Conservation (phyloP, 2,797 vertebrate genomes). For the Karalla daura region DNA sequence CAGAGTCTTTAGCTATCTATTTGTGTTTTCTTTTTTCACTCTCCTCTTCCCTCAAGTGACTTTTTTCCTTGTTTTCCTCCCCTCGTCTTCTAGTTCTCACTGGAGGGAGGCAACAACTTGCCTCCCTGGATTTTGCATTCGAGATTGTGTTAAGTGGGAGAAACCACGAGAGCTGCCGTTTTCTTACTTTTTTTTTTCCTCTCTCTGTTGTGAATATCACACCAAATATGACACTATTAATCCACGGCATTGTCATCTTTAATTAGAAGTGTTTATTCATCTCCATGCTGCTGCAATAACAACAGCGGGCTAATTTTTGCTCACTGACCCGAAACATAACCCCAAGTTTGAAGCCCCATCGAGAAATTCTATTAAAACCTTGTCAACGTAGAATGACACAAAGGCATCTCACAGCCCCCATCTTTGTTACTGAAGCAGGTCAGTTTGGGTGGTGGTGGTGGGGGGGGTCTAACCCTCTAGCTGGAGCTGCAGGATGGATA, state of each 20-base stretch:
- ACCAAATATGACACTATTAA: constrained; percentile 10
- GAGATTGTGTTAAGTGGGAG: neutral
- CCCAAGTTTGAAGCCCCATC: constrained; percentile 13
- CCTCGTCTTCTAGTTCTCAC: constrained; percentile 8
- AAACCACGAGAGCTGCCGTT: neutral
- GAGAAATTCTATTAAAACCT: constrained; percentile 21
- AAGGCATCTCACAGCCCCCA: neutral
- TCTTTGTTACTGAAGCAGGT: neutral
- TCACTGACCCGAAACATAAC: constrained; percentile 35
- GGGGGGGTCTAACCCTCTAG: neutral
- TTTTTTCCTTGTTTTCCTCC: too few relatives aligned
- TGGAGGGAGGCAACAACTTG: too few relatives aligned
- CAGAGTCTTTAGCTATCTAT: too few relatives aligned
- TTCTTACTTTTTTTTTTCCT: too few relatives aligned
- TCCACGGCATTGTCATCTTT: constrained; percentile 18
- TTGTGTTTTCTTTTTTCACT: too few relatives aligned
- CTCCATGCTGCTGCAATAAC: constrained; percentile 14
- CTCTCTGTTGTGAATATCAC: constrained; percentile 2
- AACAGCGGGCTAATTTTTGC: constrained; percentile 24
- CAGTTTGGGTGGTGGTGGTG: neutral
- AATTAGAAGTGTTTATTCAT: constrained; percentile 21
- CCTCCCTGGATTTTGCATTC: too few relatives aligned
- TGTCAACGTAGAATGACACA: neutral
- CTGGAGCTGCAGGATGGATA: neutral
- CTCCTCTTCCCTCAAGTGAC: too few relatives aligned